These are phyloP conservation scores for Dendrocopos noguchii DNA, from an alignment of 2,113 vertebrate species.

Conservation along the genomic window DNA sequence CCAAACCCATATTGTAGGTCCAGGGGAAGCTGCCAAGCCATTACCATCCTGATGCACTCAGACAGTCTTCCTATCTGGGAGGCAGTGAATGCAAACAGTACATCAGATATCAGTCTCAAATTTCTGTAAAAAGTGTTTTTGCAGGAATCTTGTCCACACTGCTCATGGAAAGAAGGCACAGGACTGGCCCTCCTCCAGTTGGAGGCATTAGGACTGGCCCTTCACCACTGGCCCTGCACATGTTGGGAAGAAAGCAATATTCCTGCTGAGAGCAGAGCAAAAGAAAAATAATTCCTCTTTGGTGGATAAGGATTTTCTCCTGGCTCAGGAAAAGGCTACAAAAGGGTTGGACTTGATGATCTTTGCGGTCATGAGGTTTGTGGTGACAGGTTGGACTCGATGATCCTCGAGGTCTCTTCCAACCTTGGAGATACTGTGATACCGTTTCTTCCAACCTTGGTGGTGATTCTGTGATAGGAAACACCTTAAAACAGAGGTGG, in stretches of 20 bases:
- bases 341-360: too few relatives aligned
- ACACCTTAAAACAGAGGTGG: neutral
- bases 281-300: neutral
- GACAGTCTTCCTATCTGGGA: neutral
- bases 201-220: too few relatives aligned
- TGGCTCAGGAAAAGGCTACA: neutral
- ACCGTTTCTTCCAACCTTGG: too few relatives aligned
- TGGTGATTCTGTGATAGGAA: neutral
- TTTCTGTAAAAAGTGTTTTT: neutral
- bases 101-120: rapidly evolving
- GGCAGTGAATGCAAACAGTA: rapidly evolving
- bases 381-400: too few relatives aligned
- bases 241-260: rapidly evolving
- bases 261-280: neutral
- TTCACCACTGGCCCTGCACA: neutral
- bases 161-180: neutral
- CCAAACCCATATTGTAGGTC: neutral
- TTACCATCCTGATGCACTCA: rapidly evolving
- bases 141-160: rapidly evolving
- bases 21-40: neutral
- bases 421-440: too few relatives aligned
- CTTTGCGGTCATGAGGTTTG: too few relatives aligned
- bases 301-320: neutral
- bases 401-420: too few relatives aligned
- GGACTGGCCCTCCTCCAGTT: neutral